These are phyloP conservation scores for Anguilla anguilla DNA, from an alignment of 2,797 vertebrate genomes.

Conservation along the genomic window DNA sequence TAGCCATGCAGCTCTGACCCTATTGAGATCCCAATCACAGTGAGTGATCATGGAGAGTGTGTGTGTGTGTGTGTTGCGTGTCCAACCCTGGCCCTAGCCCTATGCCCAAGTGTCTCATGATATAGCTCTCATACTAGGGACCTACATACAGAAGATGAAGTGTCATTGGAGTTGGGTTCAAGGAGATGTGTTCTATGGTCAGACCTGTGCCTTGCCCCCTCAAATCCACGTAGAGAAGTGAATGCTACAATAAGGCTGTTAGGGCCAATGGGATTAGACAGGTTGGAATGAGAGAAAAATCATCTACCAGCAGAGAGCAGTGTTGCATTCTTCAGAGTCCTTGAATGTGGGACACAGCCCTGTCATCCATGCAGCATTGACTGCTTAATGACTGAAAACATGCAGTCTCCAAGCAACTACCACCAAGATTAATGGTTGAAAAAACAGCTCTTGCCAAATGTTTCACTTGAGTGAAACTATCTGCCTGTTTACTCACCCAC, in stretches of 20 bases:
- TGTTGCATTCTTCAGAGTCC: background rate
- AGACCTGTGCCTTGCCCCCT: background rate
- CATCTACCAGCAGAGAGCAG: slow-evolving; percentile 14
- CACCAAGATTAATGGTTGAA: background rate
- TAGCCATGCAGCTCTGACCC: background rate
- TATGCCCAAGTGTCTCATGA: background rate
- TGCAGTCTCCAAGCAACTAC: background rate
- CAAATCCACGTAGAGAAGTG: background rate
- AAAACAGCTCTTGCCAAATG: background rate
- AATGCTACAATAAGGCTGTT: background rate
- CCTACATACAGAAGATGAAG: background rate
- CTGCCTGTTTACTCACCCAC: background rate
- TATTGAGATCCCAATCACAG: background rate
- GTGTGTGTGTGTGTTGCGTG: background rate
- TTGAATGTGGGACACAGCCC: background rate
- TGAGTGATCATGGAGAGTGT: background rate
- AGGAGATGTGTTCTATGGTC: background rate
- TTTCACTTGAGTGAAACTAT: background rate
- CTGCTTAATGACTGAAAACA: background rate
- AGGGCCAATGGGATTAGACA: background rate
- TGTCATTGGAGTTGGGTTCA: background rate
- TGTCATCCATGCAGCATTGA: background rate
- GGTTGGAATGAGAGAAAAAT: background rate
- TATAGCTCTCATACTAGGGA: background rate
- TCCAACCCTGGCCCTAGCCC: background rate